Percentiles rank a stretch among this genome's conserved stretches.
Conservation (phyloP, 1,140 invertebrate genomes). For the Halictus rubicundus region DNA sequence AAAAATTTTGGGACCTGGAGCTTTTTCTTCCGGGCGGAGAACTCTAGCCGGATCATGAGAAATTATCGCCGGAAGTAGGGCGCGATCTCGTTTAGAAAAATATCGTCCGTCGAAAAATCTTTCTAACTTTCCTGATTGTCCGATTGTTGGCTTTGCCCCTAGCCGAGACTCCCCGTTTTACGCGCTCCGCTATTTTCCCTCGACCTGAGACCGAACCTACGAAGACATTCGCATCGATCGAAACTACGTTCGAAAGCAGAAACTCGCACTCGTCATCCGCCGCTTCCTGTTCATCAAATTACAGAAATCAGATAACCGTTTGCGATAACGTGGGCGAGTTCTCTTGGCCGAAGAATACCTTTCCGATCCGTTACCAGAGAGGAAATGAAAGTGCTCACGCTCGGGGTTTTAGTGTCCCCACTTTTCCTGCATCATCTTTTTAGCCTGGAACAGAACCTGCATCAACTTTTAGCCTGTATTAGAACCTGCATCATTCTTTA, state of each 20-base stretch:
- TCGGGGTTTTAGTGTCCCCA: too few relatives aligned
- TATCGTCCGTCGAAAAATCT: conserved; percentile 19
- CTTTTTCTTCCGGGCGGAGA: too few relatives aligned
- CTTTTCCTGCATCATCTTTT: too few relatives aligned
- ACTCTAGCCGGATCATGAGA: not conserved
- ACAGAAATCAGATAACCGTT: not conserved
- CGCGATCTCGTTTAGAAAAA: conserved; percentile 21
- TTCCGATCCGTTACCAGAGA: too few relatives aligned
- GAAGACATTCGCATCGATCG: not conserved
- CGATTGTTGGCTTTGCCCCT: conserved; percentile 8
- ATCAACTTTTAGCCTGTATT: too few relatives aligned
- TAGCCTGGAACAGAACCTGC: too few relatives aligned
- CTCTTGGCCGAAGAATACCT: not conserved
- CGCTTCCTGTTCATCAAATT: not conserved
- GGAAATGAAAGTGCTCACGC: too few relatives aligned
- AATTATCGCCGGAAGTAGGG: not conserved
- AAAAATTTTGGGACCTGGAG: too few relatives aligned
- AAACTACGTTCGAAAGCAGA: not conserved
- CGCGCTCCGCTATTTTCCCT: not conserved
- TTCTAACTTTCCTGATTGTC: conserved; percentile 37
- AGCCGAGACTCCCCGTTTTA: not conserved
- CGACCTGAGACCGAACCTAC: not conserved
- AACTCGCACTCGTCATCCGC: not conserved
- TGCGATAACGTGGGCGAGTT: not conserved
- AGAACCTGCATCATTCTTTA: too few relatives aligned